A percentile compares a stretch with the other conserved stretches of the same genome.
phyloP scores from a whole-genome alignment of 2,888 invertebrate species.

The Lithophane socia region DNA sequence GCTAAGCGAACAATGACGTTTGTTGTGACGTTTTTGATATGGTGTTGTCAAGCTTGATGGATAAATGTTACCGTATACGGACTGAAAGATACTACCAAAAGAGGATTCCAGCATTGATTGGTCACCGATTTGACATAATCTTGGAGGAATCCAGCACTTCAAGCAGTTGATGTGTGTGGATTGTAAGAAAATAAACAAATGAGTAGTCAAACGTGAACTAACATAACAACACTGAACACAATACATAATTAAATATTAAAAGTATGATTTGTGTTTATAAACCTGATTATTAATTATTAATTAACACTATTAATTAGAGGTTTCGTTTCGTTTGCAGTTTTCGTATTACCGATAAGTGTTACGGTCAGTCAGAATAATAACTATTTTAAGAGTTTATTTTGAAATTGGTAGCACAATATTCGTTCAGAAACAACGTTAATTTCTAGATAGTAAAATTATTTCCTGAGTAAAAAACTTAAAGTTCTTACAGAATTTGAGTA shows the following conservation, averaged over 20 bases:
- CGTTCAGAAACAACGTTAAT: slow-evolving; percentile 18
- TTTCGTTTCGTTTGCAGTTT: no score
- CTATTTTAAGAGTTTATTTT: neutral
- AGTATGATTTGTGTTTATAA: neutral
- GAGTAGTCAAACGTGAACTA: no score
- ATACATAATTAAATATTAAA: neutral
- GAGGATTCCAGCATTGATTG: neutral
- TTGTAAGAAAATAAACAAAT: neutral
- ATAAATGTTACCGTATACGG: slow-evolving; percentile 13
- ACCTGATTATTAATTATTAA: neutral
- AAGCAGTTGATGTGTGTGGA: neutral
- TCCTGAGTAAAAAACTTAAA: neutral
- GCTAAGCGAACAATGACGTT: slow-evolving; percentile 83
- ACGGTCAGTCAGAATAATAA: neutral
- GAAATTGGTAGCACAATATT: neutral
- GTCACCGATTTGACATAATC: no score
- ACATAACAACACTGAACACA: neutral
- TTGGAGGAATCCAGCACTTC: neutral
- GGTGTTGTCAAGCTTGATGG: slow-evolving; percentile 50
- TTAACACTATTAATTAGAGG: no score
- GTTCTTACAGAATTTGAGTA: no score
- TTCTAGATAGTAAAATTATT: neutral
- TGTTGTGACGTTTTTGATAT: slow-evolving; percentile 69
- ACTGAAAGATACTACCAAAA: slow-evolving; percentile 1
- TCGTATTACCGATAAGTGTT: no score